phyloP scores from a whole-genome alignment of 2,888 invertebrate species.

The Congeria kusceri region DNA sequence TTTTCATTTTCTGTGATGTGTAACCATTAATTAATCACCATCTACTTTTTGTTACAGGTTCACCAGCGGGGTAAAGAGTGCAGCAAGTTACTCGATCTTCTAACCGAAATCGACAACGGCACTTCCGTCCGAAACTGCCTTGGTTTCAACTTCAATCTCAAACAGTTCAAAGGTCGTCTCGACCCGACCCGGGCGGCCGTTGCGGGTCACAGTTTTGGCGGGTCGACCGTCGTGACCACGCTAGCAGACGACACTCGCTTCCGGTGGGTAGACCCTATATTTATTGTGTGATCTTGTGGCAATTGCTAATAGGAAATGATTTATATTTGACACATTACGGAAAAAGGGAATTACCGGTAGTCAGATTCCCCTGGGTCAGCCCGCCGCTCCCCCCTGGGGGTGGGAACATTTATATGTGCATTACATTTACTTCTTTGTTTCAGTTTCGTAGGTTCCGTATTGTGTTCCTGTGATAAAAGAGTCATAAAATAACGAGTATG shows the following conservation, averaged over 20 bases:
- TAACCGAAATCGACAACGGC: conserved; percentile 87
- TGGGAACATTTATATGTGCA: no score
- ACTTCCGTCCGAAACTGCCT: conserved; percentile 86
- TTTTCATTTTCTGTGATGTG: no score
- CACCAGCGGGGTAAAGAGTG: conserved; percentile 87
- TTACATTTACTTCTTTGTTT: no score
- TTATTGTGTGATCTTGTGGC: no score
- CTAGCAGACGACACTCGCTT: conserved; percentile 87
- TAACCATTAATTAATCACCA: background rate
- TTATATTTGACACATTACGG: no score
- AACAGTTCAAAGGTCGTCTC: conserved; percentile 80
- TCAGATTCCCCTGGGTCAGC: no score
- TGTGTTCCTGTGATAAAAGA: no score
- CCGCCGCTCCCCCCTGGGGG: no score
- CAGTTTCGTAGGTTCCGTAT: no score
- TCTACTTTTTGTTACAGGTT: conserved; percentile 83
- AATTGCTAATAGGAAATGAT: no score
- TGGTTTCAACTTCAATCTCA: conserved; percentile 83
- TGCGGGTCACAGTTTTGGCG: conserved; percentile 90
- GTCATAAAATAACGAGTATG: no score
- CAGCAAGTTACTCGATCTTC: conserved; percentile 86
- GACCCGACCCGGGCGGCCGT: conserved; percentile 84
- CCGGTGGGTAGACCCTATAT: conserved; percentile 87
- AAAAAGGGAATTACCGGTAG: no score
- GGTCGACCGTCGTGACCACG: conserved; percentile 88